These are phyloP conservation scores for Temnothorax nylanderi DNA, from an alignment of 1,140 invertebrate species.

Conservation along the genomic window DNA sequence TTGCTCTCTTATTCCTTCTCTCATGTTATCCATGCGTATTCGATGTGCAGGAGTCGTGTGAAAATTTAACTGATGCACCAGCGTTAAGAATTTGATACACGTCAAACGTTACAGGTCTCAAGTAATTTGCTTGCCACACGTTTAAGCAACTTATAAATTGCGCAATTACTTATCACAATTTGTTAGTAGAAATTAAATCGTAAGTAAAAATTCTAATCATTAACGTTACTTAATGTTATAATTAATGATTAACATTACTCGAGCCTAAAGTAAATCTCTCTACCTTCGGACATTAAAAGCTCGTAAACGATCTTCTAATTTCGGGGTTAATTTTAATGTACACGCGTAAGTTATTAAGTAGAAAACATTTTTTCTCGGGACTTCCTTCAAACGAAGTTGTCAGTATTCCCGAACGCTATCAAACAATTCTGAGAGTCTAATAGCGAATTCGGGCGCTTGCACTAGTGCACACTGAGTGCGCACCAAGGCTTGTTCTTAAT, in stretches of 20 bases:
- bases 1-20: background rate
- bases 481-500: too few species aligned
- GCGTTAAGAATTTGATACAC: background rate
- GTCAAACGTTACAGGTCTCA: background rate
- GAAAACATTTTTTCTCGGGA: conserved; percentile 6
- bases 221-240: background rate
- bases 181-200: conserved; percentile 28
- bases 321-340: conserved; percentile 24
- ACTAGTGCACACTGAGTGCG: too few species aligned
- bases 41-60: background rate
- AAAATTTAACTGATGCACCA: conserved; percentile 13
- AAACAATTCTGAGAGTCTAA: conserved; percentile 6
- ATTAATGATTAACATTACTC: background rate
- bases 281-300: background rate
- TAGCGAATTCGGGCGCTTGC: too few species aligned
- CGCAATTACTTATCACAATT: conserved; percentile 7
- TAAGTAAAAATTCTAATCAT: conserved; percentile 41
- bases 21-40: background rate
- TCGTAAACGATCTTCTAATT: conserved; percentile 15
- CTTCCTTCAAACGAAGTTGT: background rate
- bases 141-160: conserved; percentile 44
- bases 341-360: conserved; percentile 21
- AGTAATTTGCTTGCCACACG: conserved; percentile 1
- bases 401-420: background rate
- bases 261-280: conserved; percentile 11